Conservation (phyloP, 64 coral and sea anemone species). For the Montipora efflorescens region DNA sequence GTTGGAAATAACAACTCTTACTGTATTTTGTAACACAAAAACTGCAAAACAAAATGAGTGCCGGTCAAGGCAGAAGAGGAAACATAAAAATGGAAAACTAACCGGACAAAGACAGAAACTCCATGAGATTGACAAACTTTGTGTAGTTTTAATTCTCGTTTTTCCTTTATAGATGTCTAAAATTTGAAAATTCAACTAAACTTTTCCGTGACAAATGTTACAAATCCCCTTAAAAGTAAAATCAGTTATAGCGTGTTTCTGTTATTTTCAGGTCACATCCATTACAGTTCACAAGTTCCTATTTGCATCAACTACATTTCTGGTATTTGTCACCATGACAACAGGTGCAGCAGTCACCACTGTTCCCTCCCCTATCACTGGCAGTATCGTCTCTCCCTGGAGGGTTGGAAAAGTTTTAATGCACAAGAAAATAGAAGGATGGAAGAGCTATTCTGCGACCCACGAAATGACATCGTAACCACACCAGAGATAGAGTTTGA, state of each 20-base stretch:
- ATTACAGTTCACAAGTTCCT: conserved; percentile 58
- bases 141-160: too few species aligned
- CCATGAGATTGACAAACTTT: too few species aligned
- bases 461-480: conserved; percentile 56
- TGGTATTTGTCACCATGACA: conserved; percentile 60
- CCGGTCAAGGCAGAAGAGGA: too few species aligned
- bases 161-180: too few species aligned
- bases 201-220: too few species aligned
- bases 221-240: too few species aligned
- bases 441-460: conserved; percentile 80
- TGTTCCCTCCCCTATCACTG: conserved; percentile 85
- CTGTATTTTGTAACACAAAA: too few species aligned
- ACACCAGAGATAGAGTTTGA: conserved; percentile 57
- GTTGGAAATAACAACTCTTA: too few species aligned
- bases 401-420: conserved; percentile 71
- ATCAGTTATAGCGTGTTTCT: background rate
- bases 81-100: too few species aligned
- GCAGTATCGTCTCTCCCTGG: conserved; percentile 70
- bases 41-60: too few species aligned
- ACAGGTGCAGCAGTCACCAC: conserved; percentile 74
- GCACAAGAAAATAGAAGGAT: conserved; percentile 43
- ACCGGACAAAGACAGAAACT: too few species aligned
- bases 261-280: conserved; percentile 60
- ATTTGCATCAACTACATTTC: conserved; percentile 71
- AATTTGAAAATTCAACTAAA: too few species aligned